Evolutionary conservation across 2,888 invertebrate species (phyloP).

Genomic region (Chelonus formosanus): DNA sequence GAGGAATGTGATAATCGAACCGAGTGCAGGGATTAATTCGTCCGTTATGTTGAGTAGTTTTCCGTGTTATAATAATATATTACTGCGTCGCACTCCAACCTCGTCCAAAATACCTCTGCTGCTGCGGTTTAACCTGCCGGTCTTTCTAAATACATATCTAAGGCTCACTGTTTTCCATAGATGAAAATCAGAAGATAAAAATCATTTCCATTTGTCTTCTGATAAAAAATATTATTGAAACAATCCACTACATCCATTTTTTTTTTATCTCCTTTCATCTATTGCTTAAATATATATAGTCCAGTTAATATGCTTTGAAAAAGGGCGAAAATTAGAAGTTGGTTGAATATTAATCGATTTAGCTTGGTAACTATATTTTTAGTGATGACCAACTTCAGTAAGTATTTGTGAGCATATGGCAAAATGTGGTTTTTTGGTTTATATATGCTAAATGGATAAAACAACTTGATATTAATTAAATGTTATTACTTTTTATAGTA

Average conservation of each 20-base stretch:
- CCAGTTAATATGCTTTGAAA: no score
- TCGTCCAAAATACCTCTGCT: slow-evolving; percentile 66
- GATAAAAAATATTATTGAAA: neutral
- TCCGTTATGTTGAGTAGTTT: slow-evolving; percentile 35
- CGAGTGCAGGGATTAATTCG: slow-evolving; percentile 42
- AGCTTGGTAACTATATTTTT: no score
- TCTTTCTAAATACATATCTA: slow-evolving; percentile 40
- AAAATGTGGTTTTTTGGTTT: no score
- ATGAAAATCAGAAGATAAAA: slow-evolving; percentile 38
- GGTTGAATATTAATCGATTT: no score
- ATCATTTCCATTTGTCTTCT: slow-evolving; percentile 24
- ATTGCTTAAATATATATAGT: neutral
- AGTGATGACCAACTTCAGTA: no score
- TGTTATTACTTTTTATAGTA: no score
- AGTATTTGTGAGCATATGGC: no score
- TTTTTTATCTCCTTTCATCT: slow-evolving; percentile 37
- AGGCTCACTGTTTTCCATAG: slow-evolving; percentile 44
- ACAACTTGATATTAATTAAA: no score
- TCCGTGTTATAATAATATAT: slow-evolving; percentile 11
- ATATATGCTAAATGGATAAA: no score
- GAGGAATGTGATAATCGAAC: slow-evolving; percentile 41
- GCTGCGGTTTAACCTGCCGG: slow-evolving; percentile 63
- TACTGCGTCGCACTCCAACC: slow-evolving; percentile 50
- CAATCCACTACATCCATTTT: neutral
- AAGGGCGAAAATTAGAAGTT: no score